A percentile compares a stretch with the other conserved stretches of the same genome.
Evolutionary conservation across 2,113 vertebrate genomes (phyloP).

Genomic region (Menidia beryllina): DNA sequence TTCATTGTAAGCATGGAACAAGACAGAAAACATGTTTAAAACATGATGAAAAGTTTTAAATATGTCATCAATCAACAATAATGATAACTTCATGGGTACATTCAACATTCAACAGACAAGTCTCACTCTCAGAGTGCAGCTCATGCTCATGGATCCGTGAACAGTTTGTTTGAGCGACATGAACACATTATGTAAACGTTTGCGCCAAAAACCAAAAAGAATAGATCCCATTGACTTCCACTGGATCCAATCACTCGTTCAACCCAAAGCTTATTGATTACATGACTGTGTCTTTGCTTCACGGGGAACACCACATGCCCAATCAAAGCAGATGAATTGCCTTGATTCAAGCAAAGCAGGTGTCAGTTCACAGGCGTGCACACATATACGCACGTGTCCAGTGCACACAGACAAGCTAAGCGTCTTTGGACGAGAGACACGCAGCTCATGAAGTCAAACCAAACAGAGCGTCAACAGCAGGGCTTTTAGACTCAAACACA

Average conservation of each 20-base stretch:
- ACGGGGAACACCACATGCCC: conserved; percentile 1
- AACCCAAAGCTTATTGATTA: neutral
- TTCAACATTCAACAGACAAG: neutral
- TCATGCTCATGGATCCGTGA: conserved; percentile 40
- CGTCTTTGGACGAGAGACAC: conserved; percentile 5
- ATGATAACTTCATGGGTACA: conserved; percentile 1
- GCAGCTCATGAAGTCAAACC: neutral
- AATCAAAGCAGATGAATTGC: neutral
- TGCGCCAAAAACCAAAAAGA: no score
- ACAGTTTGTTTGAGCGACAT: conserved; percentile 11
- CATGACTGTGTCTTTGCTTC: neutral
- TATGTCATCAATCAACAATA: conserved; percentile 21
- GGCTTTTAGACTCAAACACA: conserved; percentile 10
- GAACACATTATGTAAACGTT: neutral
- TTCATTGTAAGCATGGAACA: conserved; percentile 77
- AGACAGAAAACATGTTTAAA: conserved; percentile 73
- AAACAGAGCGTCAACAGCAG: conserved; percentile 8
- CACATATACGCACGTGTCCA: neutral
- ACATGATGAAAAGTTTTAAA: conserved; percentile 61
- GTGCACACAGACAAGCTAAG: neutral
- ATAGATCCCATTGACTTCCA: neutral
- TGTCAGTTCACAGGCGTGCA: conserved; percentile 10
- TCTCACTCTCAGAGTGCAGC: neutral
- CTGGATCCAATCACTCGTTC: neutral
- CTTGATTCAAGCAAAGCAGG: conserved; percentile 1